phyloP scores from a whole-genome alignment of 1,140 invertebrate species.

The Choristoneura fumiferana region DNA sequence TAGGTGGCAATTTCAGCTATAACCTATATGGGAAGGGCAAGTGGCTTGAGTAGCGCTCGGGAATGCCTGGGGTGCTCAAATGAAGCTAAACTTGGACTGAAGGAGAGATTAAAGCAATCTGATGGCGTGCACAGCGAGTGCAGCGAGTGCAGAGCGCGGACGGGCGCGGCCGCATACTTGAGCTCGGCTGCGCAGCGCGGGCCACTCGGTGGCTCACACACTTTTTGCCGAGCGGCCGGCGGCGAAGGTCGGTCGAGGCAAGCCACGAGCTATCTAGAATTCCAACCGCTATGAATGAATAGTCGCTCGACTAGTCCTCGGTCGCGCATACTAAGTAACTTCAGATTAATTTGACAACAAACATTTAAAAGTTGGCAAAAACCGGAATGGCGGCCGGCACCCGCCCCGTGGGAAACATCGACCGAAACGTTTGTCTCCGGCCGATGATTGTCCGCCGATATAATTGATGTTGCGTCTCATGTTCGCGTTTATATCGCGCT shows the following conservation, averaged over 20 bases:
- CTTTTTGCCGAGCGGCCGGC: slow-evolving; percentile 54
- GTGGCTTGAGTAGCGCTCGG: too few species aligned
- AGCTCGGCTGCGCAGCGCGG: slow-evolving; percentile 30
- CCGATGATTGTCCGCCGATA: slow-evolving; percentile 51
- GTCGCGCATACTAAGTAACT: slow-evolving; percentile 65
- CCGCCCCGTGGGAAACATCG: slow-evolving; percentile 67
- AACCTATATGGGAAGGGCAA: too few species aligned
- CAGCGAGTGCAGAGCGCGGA: slow-evolving; percentile 27
- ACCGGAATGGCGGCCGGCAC: slow-evolving; percentile 63
- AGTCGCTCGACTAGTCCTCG: slow-evolving; percentile 62
- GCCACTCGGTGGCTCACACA: slow-evolving; percentile 49
- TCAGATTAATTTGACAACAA: slow-evolving; percentile 77
- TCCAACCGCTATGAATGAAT: slow-evolving; percentile 75
- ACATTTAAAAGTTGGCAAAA: slow-evolving; percentile 69
- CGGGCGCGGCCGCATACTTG: slow-evolving; percentile 57
- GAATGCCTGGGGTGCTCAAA: too few species aligned
- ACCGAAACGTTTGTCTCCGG: slow-evolving; percentile 57
- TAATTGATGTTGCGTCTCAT: slow-evolving; percentile 38
- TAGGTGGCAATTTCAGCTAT: too few species aligned
- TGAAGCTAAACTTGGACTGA: too few species aligned
- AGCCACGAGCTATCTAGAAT: slow-evolving; percentile 69
- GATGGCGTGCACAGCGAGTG: not conserved
- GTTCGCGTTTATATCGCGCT: slow-evolving; percentile 41
- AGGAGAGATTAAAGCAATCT: too few species aligned
- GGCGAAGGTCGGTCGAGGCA: slow-evolving; percentile 68